Evolutionary conservation across 1,140 invertebrate species (phyloP), one percentile per base, ranked within the genome.

Genomic region (Caenorhabditis brenneri): DNA sequence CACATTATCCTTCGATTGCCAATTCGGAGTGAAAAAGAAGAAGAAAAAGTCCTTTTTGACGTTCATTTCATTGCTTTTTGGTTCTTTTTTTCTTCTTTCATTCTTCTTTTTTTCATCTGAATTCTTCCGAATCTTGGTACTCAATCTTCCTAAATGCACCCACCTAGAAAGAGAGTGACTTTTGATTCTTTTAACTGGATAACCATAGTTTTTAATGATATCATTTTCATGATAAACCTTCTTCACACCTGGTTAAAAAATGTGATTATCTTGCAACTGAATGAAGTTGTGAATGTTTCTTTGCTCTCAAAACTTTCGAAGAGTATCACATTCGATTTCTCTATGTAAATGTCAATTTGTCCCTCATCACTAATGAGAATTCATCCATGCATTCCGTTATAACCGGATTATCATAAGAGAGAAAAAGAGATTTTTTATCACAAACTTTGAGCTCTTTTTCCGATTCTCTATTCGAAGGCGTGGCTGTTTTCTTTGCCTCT

Each of bases 41-140:
- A 31, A 58, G n/a, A 29, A 36, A 39, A 36, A 42, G 3, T 22
- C 36, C 24, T 42, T 65, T n/a, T 65, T 33, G 58, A 65, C 16
- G 27, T 55, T 55, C 53, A 55, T 55, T 29, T 24, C 27, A 65
- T 65, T 65, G 58, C 58, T 65, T 65, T 65, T 65, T 65, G 58
- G 31, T 65, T 65, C 16, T 36, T 65, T n/a, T 36, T 65, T 1
- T 19, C 31, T 36, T 36, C 29, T 16, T 58, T 29, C 24, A 58
- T 31, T 31, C 24, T 60, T 36, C 9, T 46, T 46, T 16, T 46
- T 16, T 46, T 16, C 0, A 0, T 22, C 29, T 15, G 16, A 2
- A 12, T n/a, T 65, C 19, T 65, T 36, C 36, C 15, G 24, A 5
- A 5, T 51, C 19, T 51, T 51, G 5, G 6, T 5, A 6, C 48